Base-by-base conservation (phyloP, 2,888 invertebrate genomes). In the Anorthoa munda region DNA sequence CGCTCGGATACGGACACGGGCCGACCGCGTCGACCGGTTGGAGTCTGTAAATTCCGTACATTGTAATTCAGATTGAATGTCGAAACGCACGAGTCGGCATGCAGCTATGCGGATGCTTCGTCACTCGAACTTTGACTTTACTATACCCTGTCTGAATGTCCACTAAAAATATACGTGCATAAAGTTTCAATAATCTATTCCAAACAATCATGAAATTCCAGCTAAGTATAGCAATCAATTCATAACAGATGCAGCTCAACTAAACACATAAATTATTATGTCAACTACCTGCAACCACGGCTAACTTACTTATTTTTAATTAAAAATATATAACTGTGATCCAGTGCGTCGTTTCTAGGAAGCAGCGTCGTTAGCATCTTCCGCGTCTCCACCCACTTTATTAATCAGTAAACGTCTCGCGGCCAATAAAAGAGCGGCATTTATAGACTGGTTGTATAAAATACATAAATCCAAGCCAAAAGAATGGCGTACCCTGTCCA, bases 21-120 rank as follows among this genome's bases (percentile, higher is more conserved):
- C 89, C 88, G 59, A 72, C 74, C 55, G 73, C 72, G 72, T 66
- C 83, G 69, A 89, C 88, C 88, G 91, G 89, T 91, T 90, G 90
- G 91, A 91, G 92, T 92, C 93, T 93, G 94, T 94, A 91, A 91
- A 95, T 94, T 92, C 93, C 93, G 88, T 91, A 92, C 94, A 95
- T 96, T 95, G 95, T 94, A 92, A 96, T 95, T 95, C 96, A 94
- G 95, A 93, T 93, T 92, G 94, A 89, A 94, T 93, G 93, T 93
- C 92, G 93, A 92, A 94, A 93, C 93, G 93, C 91, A 95, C 94
- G 95, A 92, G 92, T 93, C 89, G 95, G 95, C 90, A 95, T 95
- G 95, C 93, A 90, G 91, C 93, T 92, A 94, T 92, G 92, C 94
- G 94, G 94, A 94, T 94, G 92, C 92, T 90, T 83, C 72, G 53